These are phyloP conservation scores for Chelonoidis abingdonii DNA, from an alignment of 2,113 vertebrate genomes.

Conservation along the genomic window DNA sequence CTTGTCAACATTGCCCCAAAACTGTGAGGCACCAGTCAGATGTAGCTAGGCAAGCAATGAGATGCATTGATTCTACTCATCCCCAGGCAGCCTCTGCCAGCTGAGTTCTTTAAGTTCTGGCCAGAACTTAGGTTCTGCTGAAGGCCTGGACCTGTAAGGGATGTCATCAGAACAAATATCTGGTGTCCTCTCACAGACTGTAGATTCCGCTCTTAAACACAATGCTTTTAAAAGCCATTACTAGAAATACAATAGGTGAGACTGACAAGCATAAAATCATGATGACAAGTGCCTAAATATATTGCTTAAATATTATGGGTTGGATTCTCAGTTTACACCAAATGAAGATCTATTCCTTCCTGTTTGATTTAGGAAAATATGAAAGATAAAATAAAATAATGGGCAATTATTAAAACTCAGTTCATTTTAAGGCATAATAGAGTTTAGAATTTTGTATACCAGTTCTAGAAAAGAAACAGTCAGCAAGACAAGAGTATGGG, in stretches of 20 bases:
- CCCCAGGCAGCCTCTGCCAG: not conserved
- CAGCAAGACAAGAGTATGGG: not conserved
- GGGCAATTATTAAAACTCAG: not conserved
- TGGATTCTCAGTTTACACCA: slow-evolving; percentile 23
- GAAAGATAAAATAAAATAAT: not conserved
- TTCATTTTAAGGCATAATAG: fast-evolving
- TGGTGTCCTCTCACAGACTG: not conserved
- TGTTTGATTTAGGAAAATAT: not conserved
- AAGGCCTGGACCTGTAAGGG: not conserved
- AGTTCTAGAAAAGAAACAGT: not conserved
- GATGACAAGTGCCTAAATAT: slow-evolving; percentile 42
- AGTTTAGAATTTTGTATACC: not conserved
- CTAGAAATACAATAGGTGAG: slow-evolving; percentile 35
- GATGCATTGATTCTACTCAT: not conserved
- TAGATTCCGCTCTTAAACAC: not conserved
- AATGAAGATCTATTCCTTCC: not conserved
- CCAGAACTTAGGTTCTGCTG: not conserved
- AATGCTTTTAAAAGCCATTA: slow-evolving; percentile 39
- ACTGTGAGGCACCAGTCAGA: not conserved
- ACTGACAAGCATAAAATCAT: slow-evolving; percentile 46
- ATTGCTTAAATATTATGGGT: slow-evolving; percentile 49
- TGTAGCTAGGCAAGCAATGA: not conserved
- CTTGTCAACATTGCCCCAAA: not conserved
- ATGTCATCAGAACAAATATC: not conserved
- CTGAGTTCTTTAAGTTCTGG: not conserved